Base-by-base conservation (phyloP, 2,113 vertebrate genomes). In the Sinocyclocheilus anophthalmus region DNA sequence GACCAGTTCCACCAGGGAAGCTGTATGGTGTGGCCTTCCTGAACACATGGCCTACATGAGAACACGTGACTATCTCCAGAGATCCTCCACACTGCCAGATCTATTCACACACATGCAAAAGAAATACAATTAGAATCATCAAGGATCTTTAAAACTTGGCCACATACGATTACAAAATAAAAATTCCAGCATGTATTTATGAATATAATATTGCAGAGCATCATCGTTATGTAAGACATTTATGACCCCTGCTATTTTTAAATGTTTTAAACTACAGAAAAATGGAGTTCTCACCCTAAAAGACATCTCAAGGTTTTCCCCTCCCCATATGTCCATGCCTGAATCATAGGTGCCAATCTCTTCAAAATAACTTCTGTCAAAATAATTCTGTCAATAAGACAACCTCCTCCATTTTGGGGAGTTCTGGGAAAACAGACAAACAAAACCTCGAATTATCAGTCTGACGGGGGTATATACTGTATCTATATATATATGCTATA, bases 251-350 rank as follows among this genome's bases (percentile, higher is more conserved):
- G 33, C 67, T 20, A 3, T 22, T 39, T 30, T 39, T 22, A 2
- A 81, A 48, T 61, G 13, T 22, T 45, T 67, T 70, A 70, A 39
- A 70, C 33, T 61, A 70, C 16, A 10, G 24, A 76, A 22, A 26
- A 72, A 85, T 76, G 22, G 16, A 39, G 10, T 14, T 95, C 94
- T 98, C 95, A 99, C 98, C 95, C 98, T 97, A 92, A 99, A 99
- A 93, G 98, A 99, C 96, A 99, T 98, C 95, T 99, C 98, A 92
- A 99, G 95, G 94, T 99, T 99, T 92, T 99, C 97, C 90, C 98
- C 98, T 87, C 98, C 98, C 98, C 98, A 99, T 93, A 99, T 99
- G 94, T 99, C 98, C 98, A 99, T 99, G 91, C 98, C 98, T 85
- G 98, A 96, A 95, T 99, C 98, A 86, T 99, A 99, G 90, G 96